Conservation (phyloP, 2,888 invertebrate species). For the Thera obeliscata region DNA sequence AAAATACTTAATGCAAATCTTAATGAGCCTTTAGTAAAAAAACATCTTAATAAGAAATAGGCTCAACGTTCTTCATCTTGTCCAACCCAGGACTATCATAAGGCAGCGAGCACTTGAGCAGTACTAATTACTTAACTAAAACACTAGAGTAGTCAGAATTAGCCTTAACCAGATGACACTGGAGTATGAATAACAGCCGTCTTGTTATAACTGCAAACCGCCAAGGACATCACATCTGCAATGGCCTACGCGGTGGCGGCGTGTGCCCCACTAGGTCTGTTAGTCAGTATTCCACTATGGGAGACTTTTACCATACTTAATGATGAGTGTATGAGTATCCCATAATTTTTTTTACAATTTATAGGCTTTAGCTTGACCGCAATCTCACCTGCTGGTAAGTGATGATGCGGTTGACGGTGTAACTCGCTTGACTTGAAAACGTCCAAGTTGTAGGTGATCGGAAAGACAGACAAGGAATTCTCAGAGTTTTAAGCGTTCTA, state of each 20-base stretch:
- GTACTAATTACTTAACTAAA: background rate
- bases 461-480: too few relatives aligned
- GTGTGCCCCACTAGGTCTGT: background rate
- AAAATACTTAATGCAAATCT: conserved; percentile 8
- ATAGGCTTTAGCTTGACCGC: too few relatives aligned
- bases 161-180: conserved; percentile 12
- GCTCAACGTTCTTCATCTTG: background rate
- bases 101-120: background rate
- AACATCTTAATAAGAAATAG: too few relatives aligned
- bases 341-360: too few relatives aligned
- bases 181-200: conserved; percentile 3
- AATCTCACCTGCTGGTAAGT: too few relatives aligned
- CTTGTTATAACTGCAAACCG: conserved; percentile 26
- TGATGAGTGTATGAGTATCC: too few relatives aligned
- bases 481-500: too few relatives aligned
- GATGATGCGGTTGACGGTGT: too few relatives aligned
- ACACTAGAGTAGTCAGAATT: background rate
- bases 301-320: background rate
- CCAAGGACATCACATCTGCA: conserved; percentile 34
- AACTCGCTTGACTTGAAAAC: too few relatives aligned
- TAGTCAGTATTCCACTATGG: background rate
- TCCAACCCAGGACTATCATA: background rate
- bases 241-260: conserved; percentile 24
- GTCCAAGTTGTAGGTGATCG: too few relatives aligned
- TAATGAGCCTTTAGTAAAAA: background rate